phyloP scores from a whole-genome alignment of 2,888 invertebrate genomes.

The Theretra japonica region DNA sequence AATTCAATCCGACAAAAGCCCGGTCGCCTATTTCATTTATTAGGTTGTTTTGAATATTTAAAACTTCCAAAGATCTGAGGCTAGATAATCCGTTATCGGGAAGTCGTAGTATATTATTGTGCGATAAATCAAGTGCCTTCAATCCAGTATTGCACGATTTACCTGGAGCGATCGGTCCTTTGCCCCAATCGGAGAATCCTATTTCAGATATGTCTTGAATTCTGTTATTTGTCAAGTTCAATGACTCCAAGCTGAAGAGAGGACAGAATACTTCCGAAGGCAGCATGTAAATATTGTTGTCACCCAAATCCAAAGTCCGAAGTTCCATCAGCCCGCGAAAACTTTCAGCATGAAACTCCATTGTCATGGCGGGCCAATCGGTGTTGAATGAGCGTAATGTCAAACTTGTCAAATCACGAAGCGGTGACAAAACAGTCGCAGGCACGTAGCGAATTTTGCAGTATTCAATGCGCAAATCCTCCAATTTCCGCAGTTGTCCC shows the following conservation, averaged over 20 bases:
- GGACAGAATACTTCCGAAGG: slow-evolving; percentile 90
- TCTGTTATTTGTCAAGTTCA: slow-evolving; percentile 91
- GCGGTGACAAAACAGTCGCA: slow-evolving; percentile 87
- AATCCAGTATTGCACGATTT: slow-evolving; percentile 89
- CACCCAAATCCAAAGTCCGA: slow-evolving; percentile 88
- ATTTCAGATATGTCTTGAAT: slow-evolving; percentile 91
- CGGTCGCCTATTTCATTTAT: slow-evolving; percentile 90
- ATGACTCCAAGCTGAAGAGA: slow-evolving; percentile 86
- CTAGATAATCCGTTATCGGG: slow-evolving; percentile 89
- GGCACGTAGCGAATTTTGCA: slow-evolving; percentile 92
- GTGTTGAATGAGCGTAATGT: slow-evolving; percentile 90
- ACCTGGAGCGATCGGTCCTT: slow-evolving; percentile 87
- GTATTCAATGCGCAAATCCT: slow-evolving; percentile 89
- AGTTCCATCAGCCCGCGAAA: slow-evolving; percentile 89
- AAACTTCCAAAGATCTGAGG: slow-evolving; percentile 87
- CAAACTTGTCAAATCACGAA: slow-evolving; percentile 88
- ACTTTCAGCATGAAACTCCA: slow-evolving; percentile 90
- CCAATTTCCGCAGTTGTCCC: slow-evolving; percentile 87
- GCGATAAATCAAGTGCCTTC: slow-evolving; percentile 89
- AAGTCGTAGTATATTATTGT: slow-evolving; percentile 88
- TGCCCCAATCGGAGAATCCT: slow-evolving; percentile 90
- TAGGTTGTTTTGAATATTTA: slow-evolving; percentile 91
- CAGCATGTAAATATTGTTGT: slow-evolving; percentile 91
- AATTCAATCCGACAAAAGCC: slow-evolving; percentile 88
- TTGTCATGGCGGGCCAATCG: slow-evolving; percentile 91